Conservation (phyloP, 2,113 vertebrate species). For the Indri indri region DNA sequence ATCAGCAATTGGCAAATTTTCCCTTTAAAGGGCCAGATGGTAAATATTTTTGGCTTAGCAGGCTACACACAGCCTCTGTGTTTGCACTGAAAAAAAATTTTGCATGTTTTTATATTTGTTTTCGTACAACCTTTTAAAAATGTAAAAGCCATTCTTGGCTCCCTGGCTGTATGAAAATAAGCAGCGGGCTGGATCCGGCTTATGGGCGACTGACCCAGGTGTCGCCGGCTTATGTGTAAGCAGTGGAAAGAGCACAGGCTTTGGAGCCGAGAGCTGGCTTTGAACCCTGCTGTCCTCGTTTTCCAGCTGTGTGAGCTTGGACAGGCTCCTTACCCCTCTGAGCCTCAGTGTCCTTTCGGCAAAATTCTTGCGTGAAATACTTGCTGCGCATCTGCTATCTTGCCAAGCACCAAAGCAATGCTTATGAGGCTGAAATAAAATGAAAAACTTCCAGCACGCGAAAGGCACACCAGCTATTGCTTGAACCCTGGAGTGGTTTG, state of each 20-base stretch:
- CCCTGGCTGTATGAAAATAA: not conserved
- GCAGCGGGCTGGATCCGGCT: not conserved
- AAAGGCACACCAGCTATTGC: not conserved
- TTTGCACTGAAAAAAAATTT: not conserved
- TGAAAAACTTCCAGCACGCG: not conserved
- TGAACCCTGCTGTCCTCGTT: not conserved
- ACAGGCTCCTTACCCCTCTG: not conserved
- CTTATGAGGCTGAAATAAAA: not conserved
- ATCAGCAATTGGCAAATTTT: not conserved
- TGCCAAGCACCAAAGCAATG: not conserved
- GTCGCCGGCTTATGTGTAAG: not conserved
- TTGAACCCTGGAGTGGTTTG: not conserved
- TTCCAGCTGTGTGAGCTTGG: not conserved
- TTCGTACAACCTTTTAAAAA: not conserved
- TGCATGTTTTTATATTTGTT: not conserved
- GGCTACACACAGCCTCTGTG: not conserved
- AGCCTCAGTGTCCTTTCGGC: not conserved
- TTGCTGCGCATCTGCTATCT: not conserved
- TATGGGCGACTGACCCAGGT: fast-evolving
- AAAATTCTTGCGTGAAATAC: not conserved
- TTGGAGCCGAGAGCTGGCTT: not conserved
- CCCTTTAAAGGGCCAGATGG: not conserved
- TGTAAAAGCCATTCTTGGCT: not conserved
- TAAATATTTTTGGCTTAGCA: not conserved
- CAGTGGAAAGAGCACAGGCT: not conserved